These are phyloP conservation scores for Portunus trituberculatus DNA, from an alignment of 1,140 invertebrate species.

Conservation along the genomic window DNA sequence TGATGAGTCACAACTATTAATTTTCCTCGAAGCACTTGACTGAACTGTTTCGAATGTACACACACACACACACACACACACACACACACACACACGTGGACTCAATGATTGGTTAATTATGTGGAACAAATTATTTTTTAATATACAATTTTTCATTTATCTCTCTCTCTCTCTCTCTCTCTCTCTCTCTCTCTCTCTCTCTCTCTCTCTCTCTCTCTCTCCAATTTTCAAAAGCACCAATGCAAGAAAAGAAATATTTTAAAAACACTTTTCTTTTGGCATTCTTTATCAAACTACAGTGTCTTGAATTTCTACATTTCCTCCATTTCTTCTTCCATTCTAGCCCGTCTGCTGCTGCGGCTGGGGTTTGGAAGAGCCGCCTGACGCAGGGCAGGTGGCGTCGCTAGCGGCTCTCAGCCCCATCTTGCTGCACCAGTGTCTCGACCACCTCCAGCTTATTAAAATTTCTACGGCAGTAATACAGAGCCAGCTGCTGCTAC, in stretches of 20 bases:
- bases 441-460: constrained; percentile 37
- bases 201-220: constrained; percentile 41
- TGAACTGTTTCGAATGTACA: constrained; percentile 5
- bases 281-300: too few relatives aligned
- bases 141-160: neutral
- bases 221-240: too few relatives aligned
- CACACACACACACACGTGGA: too few relatives aligned
- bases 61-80: neutral
- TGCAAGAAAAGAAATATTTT: too few relatives aligned
- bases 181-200: constrained; percentile 41
- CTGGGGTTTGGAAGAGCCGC: neutral
- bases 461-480: constrained; percentile 60
- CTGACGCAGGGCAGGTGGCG: neutral
- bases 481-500: constrained; percentile 51
- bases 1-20: constrained; percentile 15
- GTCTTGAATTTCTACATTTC: too few relatives aligned
- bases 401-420: neutral
- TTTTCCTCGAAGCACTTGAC: constrained; percentile 30
- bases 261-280: too few relatives aligned
- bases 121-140: too few relatives aligned
- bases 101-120: too few relatives aligned
- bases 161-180: constrained; percentile 40
- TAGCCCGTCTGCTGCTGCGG: neutral
- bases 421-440: neutral
- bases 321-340: too few relatives aligned